Conservation (phyloP, 2,888 invertebrate species). For the Scrobipalpa atriplicella region DNA sequence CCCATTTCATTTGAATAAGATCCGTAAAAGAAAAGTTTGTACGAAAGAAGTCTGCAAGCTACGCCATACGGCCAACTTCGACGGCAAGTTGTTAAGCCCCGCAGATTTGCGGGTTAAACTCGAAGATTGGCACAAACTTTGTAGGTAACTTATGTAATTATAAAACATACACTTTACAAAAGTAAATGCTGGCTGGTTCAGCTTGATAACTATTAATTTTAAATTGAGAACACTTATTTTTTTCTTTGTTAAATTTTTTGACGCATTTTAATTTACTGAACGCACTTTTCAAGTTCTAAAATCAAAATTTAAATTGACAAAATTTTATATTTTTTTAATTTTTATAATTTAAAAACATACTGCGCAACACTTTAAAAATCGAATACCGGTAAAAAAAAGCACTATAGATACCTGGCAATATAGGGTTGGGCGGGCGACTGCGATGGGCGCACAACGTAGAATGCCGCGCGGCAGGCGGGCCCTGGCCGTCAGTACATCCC, state of each 20-base stretch:
- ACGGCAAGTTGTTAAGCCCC: slow-evolving; percentile 16
- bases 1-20: slow-evolving; percentile 20
- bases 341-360: not conserved
- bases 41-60: slow-evolving; percentile 16
- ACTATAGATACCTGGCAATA: slow-evolving; percentile 20
- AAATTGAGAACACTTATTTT: not conserved
- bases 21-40: slow-evolving; percentile 22
- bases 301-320: not conserved
- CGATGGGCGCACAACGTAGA: slow-evolving; percentile 28
- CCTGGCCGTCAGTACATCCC: slow-evolving; percentile 38
- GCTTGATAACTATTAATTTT: not conserved
- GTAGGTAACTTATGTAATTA: too few relatives aligned
- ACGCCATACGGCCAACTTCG: slow-evolving; percentile 20
- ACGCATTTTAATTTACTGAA: not conserved
- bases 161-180: slow-evolving; percentile 15
- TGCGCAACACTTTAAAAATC: slow-evolving; percentile 4
- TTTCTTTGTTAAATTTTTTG: not conserved
- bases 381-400: not conserved
- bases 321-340: not conserved
- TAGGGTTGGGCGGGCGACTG: slow-evolving; percentile 26
- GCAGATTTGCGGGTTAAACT: slow-evolving; percentile 23
- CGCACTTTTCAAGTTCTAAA: not conserved
- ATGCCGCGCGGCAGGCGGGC: slow-evolving; percentile 47
- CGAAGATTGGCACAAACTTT: not conserved
- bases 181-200: not conserved